These are phyloP conservation scores for Himalopsyche japonica DNA, from an alignment of 2,888 invertebrate species.

Conservation along the genomic window DNA sequence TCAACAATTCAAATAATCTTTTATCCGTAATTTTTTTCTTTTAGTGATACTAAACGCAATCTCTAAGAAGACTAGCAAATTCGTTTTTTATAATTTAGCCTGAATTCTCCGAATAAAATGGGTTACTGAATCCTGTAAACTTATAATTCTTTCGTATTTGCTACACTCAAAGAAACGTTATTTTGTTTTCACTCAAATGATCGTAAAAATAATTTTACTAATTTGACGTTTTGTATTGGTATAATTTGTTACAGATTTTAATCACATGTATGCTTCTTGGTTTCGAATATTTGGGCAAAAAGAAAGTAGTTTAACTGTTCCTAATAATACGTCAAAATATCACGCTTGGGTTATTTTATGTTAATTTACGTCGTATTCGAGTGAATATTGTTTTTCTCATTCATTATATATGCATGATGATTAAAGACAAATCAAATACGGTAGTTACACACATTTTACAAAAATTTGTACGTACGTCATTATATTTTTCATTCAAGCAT, in stretches of 20 bases:
- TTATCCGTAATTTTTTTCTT: too few relatives aligned
- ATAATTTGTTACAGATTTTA: constrained; percentile 6
- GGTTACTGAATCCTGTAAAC: too few relatives aligned
- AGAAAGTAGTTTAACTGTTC: background rate
- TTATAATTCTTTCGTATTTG: too few relatives aligned
- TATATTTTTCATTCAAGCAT: background rate
- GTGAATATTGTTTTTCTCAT: background rate
- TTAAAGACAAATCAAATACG: background rate
- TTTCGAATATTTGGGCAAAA: constrained; percentile 8
- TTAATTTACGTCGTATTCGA: background rate
- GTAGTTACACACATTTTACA: background rate
- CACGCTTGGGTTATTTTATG: background rate
- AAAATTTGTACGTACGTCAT: background rate
- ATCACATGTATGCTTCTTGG: constrained; percentile 21
- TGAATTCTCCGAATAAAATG: too few relatives aligned
- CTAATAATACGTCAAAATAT: background rate
- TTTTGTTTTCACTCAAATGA: background rate
- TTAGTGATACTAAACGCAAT: too few relatives aligned
- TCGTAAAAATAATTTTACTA: background rate
- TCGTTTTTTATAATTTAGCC: too few relatives aligned
- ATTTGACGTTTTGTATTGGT: background rate
- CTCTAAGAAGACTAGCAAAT: too few relatives aligned
- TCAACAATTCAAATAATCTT: too few relatives aligned
- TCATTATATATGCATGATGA: background rate
- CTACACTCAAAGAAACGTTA: too few relatives aligned